Conservation (phyloP, 2,888 invertebrate species). For the Andrena camellia region DNA sequence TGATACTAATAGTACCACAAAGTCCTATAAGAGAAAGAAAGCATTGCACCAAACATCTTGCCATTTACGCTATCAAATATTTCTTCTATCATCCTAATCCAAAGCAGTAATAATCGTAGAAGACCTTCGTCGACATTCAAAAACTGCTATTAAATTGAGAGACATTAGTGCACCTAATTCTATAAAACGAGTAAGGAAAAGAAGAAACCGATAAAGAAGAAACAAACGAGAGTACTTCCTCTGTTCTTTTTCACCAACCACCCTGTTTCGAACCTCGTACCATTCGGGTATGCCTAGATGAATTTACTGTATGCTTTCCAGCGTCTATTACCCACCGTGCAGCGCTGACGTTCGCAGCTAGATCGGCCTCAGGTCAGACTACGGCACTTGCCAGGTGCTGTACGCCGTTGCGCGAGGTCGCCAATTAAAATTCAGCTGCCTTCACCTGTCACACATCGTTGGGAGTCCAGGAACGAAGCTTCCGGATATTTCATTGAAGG, state of each 20-base stretch:
- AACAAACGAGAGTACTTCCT: too few species aligned
- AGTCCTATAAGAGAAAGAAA: neutral
- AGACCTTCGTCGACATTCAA: too few species aligned
- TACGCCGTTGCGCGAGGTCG: constrained; percentile 34
- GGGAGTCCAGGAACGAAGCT: constrained; percentile 51
- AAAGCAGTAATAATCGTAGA: too few species aligned
- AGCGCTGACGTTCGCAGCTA: neutral
- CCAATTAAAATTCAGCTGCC: constrained; percentile 53
- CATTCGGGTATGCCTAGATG: too few species aligned
- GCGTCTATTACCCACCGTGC: neutral
- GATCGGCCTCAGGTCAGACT: constrained; percentile 21
- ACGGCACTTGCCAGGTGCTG: constrained; percentile 3
- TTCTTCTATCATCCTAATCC: too few species aligned
- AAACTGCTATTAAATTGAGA: too few species aligned
- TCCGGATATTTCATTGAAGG: constrained; percentile 57
- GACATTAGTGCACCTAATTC: too few species aligned
- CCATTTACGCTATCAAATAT: neutral
- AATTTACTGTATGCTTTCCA: neutral
- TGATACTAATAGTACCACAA: neutral
- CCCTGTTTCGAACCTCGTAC: too few species aligned
- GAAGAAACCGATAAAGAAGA: too few species aligned
- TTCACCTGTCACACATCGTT: constrained; percentile 37
- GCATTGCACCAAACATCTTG: neutral
- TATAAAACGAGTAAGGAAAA: too few species aligned
- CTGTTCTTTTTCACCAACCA: too few species aligned